Evolutionary conservation across 1,140 invertebrate species (phyloP).

Genomic region (Drosophila pseudoobscura): DNA sequence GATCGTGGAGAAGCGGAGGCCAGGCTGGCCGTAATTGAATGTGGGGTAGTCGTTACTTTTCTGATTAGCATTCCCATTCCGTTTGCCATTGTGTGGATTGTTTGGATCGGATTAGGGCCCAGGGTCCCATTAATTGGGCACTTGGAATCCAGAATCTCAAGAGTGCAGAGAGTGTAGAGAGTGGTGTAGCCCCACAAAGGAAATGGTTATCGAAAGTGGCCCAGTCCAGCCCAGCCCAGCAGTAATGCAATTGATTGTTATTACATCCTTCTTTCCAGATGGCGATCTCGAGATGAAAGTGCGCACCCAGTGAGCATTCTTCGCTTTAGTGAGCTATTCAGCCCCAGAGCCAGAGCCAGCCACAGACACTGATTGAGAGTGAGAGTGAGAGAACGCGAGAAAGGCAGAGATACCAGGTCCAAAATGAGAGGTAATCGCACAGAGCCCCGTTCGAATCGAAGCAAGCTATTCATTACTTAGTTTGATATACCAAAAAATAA

Average conservation of each 20-base stretch:
- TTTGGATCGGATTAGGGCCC: not conserved
- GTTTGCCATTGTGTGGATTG: constrained; percentile 19
- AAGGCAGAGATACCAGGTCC: constrained; percentile 42
- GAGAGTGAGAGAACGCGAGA: constrained; percentile 1
- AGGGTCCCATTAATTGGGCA: not conserved
- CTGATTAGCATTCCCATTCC: constrained; percentile 47
- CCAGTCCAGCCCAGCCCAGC: no score
- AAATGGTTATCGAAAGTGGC: not conserved
- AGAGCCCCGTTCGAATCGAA: not conserved
- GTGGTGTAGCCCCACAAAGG: no score
- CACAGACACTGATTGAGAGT: no score
- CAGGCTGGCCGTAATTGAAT: constrained; percentile 23
- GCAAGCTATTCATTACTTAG: constrained; percentile 14
- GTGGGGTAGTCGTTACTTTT: constrained; percentile 36
- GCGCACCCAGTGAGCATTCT: constrained; percentile 31
- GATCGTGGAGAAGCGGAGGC: constrained; percentile 1
- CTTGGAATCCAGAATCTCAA: not conserved
- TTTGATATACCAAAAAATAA: constrained; percentile 1
- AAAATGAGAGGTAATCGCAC: constrained; percentile 68
- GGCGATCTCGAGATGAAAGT: constrained; percentile 41
- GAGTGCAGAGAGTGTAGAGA: not conserved
- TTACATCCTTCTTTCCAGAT: constrained; percentile 34
- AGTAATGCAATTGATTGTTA: no score
- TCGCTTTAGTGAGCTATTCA: not conserved
- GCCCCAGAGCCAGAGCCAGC: not conserved